Base-by-base conservation (phyloP, 2,797 vertebrate species). In the Pangasius macronema region DNA sequence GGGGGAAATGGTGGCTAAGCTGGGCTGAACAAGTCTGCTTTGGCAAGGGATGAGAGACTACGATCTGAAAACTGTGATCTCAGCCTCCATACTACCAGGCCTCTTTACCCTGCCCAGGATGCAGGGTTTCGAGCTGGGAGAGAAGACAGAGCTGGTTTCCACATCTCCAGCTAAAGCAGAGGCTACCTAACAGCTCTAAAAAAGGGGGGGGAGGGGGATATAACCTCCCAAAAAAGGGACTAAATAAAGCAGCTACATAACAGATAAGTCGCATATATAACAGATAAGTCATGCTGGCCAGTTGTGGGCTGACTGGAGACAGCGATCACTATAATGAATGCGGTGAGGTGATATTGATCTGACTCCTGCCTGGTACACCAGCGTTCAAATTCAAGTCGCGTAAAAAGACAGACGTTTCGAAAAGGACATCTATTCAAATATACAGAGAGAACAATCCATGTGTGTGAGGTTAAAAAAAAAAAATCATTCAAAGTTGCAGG, bases 141-240 rank as follows among this genome's bases (percentile, higher is more conserved):
- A 14, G 61, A 49, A 63, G 7, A 49, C 59, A 30, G 61, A 86
- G 61, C 59, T 51, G 20, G 80, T 83, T 89, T 72, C 59, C 57
- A 68, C 77, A 88, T 85, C 83, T 86, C 86, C 53, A 84, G 80
- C 85, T 88, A 89, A 88, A 91, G 85, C 87, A 91, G 90, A 89
- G 59, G 63, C 70, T 65, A 85, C 36, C 36, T 67, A 85, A 85
- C 86, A 76, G 83, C 83, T 57, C 55, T 82, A 18, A 80, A 53
- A 90, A n/a, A 76, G 14, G 55, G 7, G 24, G 20, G 53, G 22
- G 36, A 68, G 53, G 22, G 36, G 59, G 24, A 61, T 42, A 46
- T 33, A 81, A 83, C 73, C 77, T 59, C 77, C 80, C 65, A 84
- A 87, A 70, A 42, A 86, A 81, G 82, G 86, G 46, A 86, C 39